phyloP scores from a whole-genome alignment of 2,797 vertebrate genomes.

The Gymnocypris eckloni region DNA sequence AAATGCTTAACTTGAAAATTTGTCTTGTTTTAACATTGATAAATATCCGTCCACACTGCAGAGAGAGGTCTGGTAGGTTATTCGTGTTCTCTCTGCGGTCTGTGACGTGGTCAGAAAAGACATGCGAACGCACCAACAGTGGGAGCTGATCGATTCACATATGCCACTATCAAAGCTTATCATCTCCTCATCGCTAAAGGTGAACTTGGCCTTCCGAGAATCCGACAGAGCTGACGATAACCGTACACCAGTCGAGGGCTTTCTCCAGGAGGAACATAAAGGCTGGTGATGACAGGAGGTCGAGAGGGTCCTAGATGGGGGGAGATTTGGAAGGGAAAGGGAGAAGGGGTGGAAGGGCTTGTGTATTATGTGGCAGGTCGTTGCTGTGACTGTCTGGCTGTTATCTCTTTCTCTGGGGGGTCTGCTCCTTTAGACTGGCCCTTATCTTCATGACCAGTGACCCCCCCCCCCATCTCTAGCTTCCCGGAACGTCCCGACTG shows the following conservation, averaged over 20 bases:
- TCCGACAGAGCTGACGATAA: conserved; percentile 77
- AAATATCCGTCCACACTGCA: not conserved
- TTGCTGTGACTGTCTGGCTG: conserved; percentile 79
- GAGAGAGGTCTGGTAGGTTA: conserved; percentile 35
- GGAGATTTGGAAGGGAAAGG: conserved; percentile 65
- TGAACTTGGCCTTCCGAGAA: conserved; percentile 84
- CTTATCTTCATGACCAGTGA: conserved; percentile 72
- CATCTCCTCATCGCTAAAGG: conserved; percentile 80
- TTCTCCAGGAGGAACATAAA: conserved; percentile 76
- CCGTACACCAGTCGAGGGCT: conserved; percentile 76
- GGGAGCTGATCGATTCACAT: conserved; percentile 71
- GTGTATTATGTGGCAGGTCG: conserved; percentile 79
- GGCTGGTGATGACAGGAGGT: conserved; percentile 84
- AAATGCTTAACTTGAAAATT: not conserved
- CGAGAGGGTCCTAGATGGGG: conserved; percentile 73
- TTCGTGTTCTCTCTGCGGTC: conserved; percentile 44
- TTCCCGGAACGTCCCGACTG: conserved; percentile 77
- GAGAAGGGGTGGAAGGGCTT: conserved; percentile 74
- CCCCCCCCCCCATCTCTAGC: conserved; percentile 50
- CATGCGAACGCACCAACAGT: conserved; percentile 58
- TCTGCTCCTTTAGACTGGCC: conserved; percentile 61
- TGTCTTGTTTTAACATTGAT: not conserved
- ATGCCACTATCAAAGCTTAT: conserved; percentile 75
- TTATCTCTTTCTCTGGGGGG: conserved; percentile 77
- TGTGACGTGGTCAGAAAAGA: conserved; percentile 57